Evolutionary conservation across 2,797 vertebrate species (phyloP).

Genomic region (Adelosebastes latens): DNA sequence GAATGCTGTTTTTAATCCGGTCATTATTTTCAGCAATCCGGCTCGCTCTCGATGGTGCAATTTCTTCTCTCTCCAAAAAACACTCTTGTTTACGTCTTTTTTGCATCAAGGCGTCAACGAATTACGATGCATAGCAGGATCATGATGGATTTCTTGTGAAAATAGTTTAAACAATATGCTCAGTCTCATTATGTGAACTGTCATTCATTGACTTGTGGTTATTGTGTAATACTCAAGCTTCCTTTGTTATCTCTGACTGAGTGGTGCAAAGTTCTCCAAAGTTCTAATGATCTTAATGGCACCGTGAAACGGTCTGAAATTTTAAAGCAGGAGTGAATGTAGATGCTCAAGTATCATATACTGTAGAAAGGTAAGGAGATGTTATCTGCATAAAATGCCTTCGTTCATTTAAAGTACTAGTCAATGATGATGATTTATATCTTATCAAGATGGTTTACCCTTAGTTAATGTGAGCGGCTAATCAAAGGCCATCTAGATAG

Average conservation of each 20-base stretch:
- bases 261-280: neutral
- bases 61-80: slow-evolving; percentile 27
- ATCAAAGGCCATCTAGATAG: slow-evolving; percentile 21
- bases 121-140: neutral
- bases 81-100: slow-evolving; percentile 31
- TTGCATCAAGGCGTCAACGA: slow-evolving; percentile 34
- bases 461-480: slow-evolving; percentile 5
- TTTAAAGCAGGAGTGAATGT: neutral
- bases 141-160: slow-evolving; percentile 40
- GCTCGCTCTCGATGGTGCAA: neutral
- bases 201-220: slow-evolving; percentile 30
- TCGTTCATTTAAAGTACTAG: neutral
- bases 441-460: neutral
- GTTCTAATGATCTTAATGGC: neutral
- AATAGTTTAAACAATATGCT: slow-evolving; percentile 36
- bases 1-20: slow-evolving; percentile 13
- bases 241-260: neutral
- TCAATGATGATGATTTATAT: neutral
- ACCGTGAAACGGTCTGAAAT: neutral
- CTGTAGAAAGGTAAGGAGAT: neutral
- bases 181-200: slow-evolving; percentile 22
- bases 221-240: slow-evolving; percentile 13
- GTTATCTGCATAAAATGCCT: neutral
- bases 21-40: slow-evolving; percentile 15
- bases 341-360: neutral